phyloP scores from a whole-genome alignment of 2,888 invertebrate species.

The Oscheius sp. region DNA sequence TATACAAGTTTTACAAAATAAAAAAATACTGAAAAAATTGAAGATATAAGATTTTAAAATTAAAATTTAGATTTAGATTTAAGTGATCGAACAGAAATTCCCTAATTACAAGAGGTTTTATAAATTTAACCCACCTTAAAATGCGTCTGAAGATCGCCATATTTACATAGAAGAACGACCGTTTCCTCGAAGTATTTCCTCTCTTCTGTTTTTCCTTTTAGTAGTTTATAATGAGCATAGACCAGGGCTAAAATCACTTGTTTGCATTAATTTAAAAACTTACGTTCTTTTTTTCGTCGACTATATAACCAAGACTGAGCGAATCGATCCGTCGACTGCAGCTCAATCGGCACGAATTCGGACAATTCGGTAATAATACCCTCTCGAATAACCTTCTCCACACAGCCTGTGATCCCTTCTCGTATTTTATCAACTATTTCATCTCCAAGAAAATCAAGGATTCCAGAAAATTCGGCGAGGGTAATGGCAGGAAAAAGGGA shows the following conservation, averaged over 20 bases:
- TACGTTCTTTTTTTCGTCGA: constrained; percentile 2
- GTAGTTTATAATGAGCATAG: not conserved
- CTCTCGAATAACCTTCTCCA: not conserved
- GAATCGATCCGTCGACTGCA: constrained; percentile 22
- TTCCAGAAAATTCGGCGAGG: not conserved
- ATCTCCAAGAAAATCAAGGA: not conserved
- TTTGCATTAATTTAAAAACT: not conserved
- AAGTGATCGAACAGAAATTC: too few relatives aligned
- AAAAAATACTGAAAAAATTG: not conserved
- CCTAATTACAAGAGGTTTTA: too few relatives aligned
- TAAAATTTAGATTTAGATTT: too few relatives aligned
- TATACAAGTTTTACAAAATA: not conserved
- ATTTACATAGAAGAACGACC: constrained; percentile 10
- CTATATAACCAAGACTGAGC: constrained; percentile 12
- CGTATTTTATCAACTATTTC: not conserved
- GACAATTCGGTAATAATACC: not conserved
- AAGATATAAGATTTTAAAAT: not conserved
- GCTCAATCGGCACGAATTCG: constrained; percentile 12
- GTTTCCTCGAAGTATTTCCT: constrained; percentile 7
- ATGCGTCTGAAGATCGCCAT: constrained; percentile 5
- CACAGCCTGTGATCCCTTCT: not conserved
- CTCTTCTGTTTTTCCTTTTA: not conserved
- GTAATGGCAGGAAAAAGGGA: constrained; percentile 9
- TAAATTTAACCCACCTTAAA: constrained; percentile 19
- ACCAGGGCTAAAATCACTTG: not conserved